Conservation (phyloP, 2,113 vertebrate species). For the Oncorhynchus mykiss region DNA sequence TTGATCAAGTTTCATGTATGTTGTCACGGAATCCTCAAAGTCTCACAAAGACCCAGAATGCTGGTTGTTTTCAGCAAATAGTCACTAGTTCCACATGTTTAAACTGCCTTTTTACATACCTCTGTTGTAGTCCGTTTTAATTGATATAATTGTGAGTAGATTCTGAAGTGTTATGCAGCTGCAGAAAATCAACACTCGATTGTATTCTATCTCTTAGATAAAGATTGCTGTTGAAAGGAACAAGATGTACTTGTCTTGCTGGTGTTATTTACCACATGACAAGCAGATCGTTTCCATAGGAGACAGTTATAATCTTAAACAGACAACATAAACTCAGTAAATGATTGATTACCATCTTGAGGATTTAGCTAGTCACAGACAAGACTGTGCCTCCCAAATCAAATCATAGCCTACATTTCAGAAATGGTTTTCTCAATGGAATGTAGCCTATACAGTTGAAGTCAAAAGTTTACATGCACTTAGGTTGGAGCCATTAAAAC, state of each 20-base stretch:
- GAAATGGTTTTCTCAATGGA: background rate
- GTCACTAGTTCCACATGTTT: constrained; percentile 15
- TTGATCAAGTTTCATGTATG: constrained; percentile 39
- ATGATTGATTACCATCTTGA: background rate
- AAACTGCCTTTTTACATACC: constrained; percentile 26
- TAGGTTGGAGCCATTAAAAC: no score
- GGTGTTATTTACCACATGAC: background rate
- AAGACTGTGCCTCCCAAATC: background rate
- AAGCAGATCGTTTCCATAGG: background rate
- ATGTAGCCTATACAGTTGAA: background rate
- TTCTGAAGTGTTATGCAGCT: constrained; percentile 9
- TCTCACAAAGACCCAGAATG: constrained; percentile 14
- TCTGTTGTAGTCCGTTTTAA: constrained; percentile 9
- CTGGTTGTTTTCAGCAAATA: constrained; percentile 10
- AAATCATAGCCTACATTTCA: background rate
- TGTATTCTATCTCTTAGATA: constrained; percentile 7
- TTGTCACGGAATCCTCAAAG: constrained; percentile 24
- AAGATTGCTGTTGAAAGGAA: background rate
- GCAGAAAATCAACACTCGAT: constrained; percentile 34
- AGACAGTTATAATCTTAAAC: background rate
- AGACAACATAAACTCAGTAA: background rate
- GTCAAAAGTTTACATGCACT: no score
- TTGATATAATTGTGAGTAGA: constrained; percentile 26
- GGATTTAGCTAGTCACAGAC: background rate
- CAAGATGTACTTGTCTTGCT: background rate